phyloP scores from a whole-genome alignment of 2,888 invertebrate genomes.

The Polydrusus pterygomalis region DNA sequence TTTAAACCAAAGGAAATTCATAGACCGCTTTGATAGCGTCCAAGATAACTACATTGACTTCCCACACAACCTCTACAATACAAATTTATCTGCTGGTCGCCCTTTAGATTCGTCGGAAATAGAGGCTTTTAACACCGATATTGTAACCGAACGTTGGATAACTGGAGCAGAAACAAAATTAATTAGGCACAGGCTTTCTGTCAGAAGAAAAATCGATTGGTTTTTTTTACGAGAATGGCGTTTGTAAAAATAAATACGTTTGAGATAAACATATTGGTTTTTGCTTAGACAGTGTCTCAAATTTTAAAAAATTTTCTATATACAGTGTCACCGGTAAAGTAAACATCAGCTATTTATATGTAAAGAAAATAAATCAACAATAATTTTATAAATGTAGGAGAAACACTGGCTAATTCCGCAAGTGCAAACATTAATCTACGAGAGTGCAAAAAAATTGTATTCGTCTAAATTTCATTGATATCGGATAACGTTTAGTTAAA shows the following conservation, averaged over 20 bases:
- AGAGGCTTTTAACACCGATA: background rate
- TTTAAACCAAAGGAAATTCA: background rate
- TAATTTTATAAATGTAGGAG: no score
- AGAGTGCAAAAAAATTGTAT: no score
- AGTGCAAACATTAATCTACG: no score
- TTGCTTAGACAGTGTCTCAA: no score
- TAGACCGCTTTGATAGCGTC: background rate
- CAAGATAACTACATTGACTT: background rate
- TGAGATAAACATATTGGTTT: background rate
- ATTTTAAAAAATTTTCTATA: no score
- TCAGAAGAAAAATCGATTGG: background rate
- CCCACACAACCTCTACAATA: background rate
- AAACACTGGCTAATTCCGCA: no score
- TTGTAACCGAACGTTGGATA: background rate
- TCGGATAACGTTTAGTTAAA: no score
- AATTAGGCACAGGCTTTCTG: background rate
- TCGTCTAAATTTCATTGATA: no score
- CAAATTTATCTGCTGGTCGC: background rate
- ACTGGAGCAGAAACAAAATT: conserved; percentile 4
- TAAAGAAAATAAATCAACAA: no score
- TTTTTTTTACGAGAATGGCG: background rate
- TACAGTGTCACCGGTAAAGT: no score
- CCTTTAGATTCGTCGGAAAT: background rate
- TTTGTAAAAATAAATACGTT: background rate
- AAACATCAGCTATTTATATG: no score